These are phyloP conservation scores for Clarias magur DNA, from an alignment of 2,113 vertebrate species.

Conservation along the genomic window DNA sequence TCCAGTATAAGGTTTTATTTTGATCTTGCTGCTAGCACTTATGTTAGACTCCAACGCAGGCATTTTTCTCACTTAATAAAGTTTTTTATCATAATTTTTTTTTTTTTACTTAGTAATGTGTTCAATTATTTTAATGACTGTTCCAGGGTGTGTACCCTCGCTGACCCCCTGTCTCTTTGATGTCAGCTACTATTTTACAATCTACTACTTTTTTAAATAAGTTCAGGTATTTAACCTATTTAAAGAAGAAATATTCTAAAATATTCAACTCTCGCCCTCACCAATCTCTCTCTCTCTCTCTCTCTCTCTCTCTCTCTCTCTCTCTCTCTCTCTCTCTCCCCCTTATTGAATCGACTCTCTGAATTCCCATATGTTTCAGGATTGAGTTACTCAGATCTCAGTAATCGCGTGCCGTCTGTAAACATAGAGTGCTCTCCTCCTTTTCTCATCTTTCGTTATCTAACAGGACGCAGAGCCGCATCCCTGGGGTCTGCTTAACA, in stretches of 20 bases:
- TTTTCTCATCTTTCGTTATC: slow-evolving; percentile 39
- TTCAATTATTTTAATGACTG: slow-evolving; percentile 11
- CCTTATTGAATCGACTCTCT: slow-evolving; percentile 36
- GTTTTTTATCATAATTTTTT: neutral
- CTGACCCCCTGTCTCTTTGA: neutral
- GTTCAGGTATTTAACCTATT: neutral
- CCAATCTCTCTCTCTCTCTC: slow-evolving; percentile 13
- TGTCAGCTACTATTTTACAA: neutral
- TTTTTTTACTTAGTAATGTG: neutral
- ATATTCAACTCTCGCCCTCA: neutral
- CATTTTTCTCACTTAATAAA: neutral
- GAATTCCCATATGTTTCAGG: slow-evolving; percentile 39
- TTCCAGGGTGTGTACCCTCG: neutral
- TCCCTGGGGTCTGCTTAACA: slow-evolving; percentile 41
- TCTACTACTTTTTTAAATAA: neutral
- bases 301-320: slow-evolving; percentile 39
- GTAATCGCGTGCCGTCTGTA: slow-evolving; percentile 44
- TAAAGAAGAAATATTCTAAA: neutral
- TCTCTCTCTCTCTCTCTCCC: slow-evolving; percentile 40
- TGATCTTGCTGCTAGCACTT: neutral
- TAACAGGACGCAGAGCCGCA: slow-evolving; percentile 27
- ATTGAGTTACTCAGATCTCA: slow-evolving; percentile 48
- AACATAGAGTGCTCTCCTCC: slow-evolving; percentile 45
- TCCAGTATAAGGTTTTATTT: neutral
- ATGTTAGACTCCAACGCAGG: neutral